Conservation (phyloP, 2,888 invertebrate species). For the Agonopterix arenella region DNA sequence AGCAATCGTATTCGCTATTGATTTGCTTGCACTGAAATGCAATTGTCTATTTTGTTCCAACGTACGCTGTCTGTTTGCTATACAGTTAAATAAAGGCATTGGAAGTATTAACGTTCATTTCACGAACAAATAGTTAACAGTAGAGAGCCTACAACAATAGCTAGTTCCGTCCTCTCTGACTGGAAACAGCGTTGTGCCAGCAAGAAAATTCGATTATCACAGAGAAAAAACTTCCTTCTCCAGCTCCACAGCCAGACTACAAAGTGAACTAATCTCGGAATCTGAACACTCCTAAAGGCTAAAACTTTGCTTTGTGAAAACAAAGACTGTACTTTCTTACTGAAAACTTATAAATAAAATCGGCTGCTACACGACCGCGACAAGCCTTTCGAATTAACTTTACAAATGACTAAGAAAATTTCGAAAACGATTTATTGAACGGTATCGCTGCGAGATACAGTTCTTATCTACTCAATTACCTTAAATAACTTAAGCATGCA, state of each 20-base stretch:
- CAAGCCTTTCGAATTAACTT: slow-evolving; percentile 41
- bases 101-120: no score
- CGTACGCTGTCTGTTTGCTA: no score
- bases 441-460: slow-evolving; percentile 36
- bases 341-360: slow-evolving; percentile 40
- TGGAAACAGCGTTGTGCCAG: slow-evolving; percentile 15
- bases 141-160: background rate
- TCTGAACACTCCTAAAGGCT: slow-evolving; percentile 43
- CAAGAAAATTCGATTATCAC: slow-evolving; percentile 34
- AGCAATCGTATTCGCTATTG: no score
- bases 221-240: slow-evolving; percentile 36
- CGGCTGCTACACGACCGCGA: slow-evolving; percentile 22
- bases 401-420: slow-evolving; percentile 29
- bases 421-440: slow-evolving; percentile 37
- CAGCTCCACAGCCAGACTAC: slow-evolving; percentile 36
- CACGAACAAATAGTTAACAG: background rate
- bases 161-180: slow-evolving; percentile 4
- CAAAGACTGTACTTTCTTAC: slow-evolving; percentile 37
- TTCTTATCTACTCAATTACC: slow-evolving; percentile 55
- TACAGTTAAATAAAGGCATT: no score
- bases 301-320: slow-evolving; percentile 42
- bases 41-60: no score
- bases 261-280: slow-evolving; percentile 53
- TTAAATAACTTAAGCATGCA: slow-evolving; percentile 50
- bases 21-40: no score